Conservation (phyloP, 2,113 vertebrate species). For the Lamprotornis superbus region DNA sequence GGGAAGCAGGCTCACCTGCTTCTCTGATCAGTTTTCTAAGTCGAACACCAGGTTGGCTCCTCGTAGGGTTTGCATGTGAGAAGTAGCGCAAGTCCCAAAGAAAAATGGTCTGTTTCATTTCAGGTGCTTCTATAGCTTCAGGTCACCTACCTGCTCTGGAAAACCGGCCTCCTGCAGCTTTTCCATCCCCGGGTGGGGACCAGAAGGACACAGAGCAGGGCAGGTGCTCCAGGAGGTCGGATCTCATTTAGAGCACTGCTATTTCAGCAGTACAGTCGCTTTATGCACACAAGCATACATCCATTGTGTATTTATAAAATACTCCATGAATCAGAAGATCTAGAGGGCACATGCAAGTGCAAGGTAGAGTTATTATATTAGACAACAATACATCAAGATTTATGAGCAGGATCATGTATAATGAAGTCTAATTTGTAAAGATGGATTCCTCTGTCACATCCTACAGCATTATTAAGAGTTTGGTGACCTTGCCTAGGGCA, state of each 20-base stretch:
- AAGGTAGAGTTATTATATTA: not conserved
- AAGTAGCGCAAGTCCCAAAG: not conserved
- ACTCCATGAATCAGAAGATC: not conserved
- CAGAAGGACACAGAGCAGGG: not conserved
- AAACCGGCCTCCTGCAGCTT: not conserved
- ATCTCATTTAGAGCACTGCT: not conserved
- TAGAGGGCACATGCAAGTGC: not conserved
- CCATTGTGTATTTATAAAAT: not conserved
- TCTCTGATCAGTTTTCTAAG: not conserved
- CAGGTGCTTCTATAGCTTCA: not conserved
- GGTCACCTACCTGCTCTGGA: not conserved
- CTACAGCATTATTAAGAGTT: not conserved
- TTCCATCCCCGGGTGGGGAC: not conserved
- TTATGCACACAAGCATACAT: not conserved
- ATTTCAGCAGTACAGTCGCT: accelerated
- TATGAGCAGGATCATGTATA: not conserved
- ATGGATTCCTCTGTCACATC: slow-evolving; percentile 9
- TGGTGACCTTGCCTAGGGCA: slow-evolving; percentile 49
- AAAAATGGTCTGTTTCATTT: not conserved
- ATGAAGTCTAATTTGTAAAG: slow-evolving; percentile 17
- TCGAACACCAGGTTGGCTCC: not conserved
- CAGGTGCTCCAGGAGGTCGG: not conserved
- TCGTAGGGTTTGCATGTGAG: not conserved
- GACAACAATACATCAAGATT: not conserved
- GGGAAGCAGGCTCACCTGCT: not conserved